Evolutionary conservation across 2,888 invertebrate genomes (phyloP), one percentile per base, ranked within the genome.

Genomic region (Temnothorax ravouxi): DNA sequence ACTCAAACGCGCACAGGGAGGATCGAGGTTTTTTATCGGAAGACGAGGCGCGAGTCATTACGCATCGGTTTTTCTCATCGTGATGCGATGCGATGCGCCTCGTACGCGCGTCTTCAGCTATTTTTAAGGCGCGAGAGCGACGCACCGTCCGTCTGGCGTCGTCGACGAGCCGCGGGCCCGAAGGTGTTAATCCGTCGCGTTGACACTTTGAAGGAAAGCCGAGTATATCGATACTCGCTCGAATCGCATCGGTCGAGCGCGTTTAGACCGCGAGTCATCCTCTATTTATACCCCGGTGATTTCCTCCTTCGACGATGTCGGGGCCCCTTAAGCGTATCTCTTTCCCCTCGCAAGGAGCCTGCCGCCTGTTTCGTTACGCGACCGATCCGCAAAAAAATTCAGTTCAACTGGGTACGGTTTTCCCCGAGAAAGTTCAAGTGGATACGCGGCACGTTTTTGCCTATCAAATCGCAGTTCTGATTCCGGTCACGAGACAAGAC

Each of bases 261-360:
- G 89, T 86, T 66, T 90, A 89, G 90, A 87, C 88, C 84, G 76
- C 91, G 89, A 93, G 93, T 93, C 93, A 93, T 92, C 91, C 83
- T 91, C 93, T 93, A 93, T 93, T 93, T 92, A 93, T 93, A 93
- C 84, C 86, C 18, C 88, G 87, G 88, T 92, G 91, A 93, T 93
- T 92, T 91, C 91, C 64, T 91, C 91, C 91, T 91, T 90, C 90
- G 90, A 89, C 89, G 87, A 88, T 91, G 41, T 91, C 90, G n/a
- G n/a, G 21, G 18, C 47, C 86, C 71, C 59, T 80, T 80, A n/a
- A 44, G 15, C 50, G 56, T 83, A 84, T 84, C 2, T 84, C 2
- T 34, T 29, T 79, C 83, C 83, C 85, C 71, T 67, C 79, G 64
- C 82, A 83, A 56, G 76, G 61, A 72, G 79, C 44, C 67, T 71